Percentiles rank a stretch among this genome's conserved stretches.
These are phyloP conservation scores for Xenops minutus DNA, from an alignment of 2,797 vertebrate species.

Conservation along the genomic window DNA sequence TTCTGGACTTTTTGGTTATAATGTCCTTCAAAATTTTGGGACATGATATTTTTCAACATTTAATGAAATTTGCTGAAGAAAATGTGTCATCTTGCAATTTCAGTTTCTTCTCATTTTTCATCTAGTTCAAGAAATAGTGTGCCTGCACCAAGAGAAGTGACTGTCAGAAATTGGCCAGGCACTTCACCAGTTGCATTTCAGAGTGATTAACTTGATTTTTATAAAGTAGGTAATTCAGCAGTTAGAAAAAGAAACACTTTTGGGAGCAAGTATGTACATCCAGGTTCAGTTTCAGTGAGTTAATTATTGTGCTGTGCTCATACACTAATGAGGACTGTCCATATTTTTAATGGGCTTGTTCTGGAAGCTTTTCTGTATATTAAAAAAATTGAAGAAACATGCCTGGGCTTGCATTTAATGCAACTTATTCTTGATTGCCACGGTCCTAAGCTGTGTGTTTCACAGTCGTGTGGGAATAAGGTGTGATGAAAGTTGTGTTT, in stretches of 20 bases:
- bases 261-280: neutral
- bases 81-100: neutral
- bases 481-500: neutral
- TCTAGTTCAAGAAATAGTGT: neutral
- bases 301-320: neutral
- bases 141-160: neutral
- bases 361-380: neutral
- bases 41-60: accelerated
- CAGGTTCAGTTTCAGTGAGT: neutral
- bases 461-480: neutral
- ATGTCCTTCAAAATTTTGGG: neutral
- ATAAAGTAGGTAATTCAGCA: neutral
- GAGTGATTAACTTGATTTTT: neutral
- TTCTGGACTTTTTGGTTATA: neutral
- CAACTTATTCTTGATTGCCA: neutral
- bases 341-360: neutral
- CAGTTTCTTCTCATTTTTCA: neutral
- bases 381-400: neutral
- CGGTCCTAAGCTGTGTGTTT: neutral
- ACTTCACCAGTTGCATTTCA: neutral
- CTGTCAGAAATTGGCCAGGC: neutral
- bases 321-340: neutral
- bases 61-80: neutral
- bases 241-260: neutral
- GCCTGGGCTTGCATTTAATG: neutral